Evolutionary conservation across 2,888 invertebrate genomes (phyloP).

Genomic region (Lottia scabra): DNA sequence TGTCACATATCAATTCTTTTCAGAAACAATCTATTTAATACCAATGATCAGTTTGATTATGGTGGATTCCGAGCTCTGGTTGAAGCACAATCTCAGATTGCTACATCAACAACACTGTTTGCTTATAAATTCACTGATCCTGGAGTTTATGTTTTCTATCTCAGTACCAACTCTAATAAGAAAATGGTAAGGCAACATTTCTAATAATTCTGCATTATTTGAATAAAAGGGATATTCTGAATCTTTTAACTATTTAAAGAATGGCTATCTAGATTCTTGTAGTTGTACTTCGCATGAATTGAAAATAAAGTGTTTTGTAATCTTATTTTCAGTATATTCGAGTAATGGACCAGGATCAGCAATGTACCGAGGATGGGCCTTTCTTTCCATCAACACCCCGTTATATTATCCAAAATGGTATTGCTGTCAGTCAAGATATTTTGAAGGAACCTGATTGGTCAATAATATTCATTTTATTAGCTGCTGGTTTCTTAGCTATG

Average conservation of each 20-base stretch:
- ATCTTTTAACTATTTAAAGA: too few relatives aligned
- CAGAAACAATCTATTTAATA: slow-evolving; percentile 67
- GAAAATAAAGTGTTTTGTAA: too few relatives aligned
- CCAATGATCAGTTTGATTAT: slow-evolving; percentile 65
- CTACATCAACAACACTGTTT: slow-evolving; percentile 60
- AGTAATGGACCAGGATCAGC: slow-evolving; percentile 61
- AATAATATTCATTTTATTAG: slow-evolving; percentile 61
- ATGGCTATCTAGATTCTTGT: too few relatives aligned
- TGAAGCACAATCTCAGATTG: slow-evolving; percentile 51
- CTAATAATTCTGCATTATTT: too few relatives aligned
- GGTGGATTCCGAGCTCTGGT: slow-evolving; percentile 63
- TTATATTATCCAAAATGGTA: slow-evolving; percentile 58
- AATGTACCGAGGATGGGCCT: slow-evolving; percentile 62
- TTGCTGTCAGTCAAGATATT: slow-evolving; percentile 58
- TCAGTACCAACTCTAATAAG: slow-evolving; percentile 58
- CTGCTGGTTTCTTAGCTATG: slow-evolving; percentile 53
- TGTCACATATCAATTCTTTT: neutral
- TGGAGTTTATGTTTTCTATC: slow-evolving; percentile 64
- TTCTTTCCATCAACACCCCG: slow-evolving; percentile 65
- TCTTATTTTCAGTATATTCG: slow-evolving; percentile 56
- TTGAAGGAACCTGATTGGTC: slow-evolving; percentile 66
- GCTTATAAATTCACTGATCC: slow-evolving; percentile 63
- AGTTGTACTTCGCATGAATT: too few relatives aligned
- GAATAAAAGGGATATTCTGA: too few relatives aligned
- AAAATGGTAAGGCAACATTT: slow-evolving; percentile 55